Evolutionary conservation across 1,140 invertebrate species (phyloP).

Genomic region (Euborellia annulipes): DNA sequence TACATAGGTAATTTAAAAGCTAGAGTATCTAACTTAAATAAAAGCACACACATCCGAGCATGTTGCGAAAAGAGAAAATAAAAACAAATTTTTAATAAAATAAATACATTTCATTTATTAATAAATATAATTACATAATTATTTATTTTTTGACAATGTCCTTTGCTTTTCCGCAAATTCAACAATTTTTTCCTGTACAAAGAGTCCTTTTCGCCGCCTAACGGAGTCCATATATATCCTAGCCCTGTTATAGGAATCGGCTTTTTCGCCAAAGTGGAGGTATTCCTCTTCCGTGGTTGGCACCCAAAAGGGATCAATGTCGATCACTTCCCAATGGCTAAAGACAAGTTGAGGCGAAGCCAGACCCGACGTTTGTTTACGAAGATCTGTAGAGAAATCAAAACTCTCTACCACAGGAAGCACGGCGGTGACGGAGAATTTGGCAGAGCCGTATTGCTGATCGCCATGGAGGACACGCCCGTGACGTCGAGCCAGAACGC

Average conservation of each 20-base stretch:
- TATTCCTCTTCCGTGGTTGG: slow-evolving; percentile 88
- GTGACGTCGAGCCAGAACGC: slow-evolving; percentile 71
- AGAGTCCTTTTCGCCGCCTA: slow-evolving; percentile 77
- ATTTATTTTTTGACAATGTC: slow-evolving; percentile 95
- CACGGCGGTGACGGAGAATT: slow-evolving; percentile 74
- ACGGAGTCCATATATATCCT: slow-evolving; percentile 87
- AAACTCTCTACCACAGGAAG: slow-evolving; percentile 95
- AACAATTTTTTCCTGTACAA: slow-evolving; percentile 87
- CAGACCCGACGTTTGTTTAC: slow-evolving; percentile 87
- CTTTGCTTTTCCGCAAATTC: slow-evolving; percentile 94
- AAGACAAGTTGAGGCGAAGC: slow-evolving; percentile 91
- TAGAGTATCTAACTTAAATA: too few species aligned
- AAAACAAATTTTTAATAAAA: too few species aligned
- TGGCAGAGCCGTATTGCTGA: slow-evolving; percentile 61
- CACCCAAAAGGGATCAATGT: slow-evolving; percentile 94
- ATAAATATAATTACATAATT: slow-evolving; percentile 11
- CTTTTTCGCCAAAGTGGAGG: slow-evolving; percentile 84
- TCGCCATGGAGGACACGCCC: slow-evolving; percentile 82
- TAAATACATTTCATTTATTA: too few species aligned
- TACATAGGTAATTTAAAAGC: too few species aligned
- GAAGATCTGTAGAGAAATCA: slow-evolving; percentile 79
- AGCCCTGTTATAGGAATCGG: slow-evolving; percentile 78
- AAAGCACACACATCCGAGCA: too few species aligned
- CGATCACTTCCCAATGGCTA: slow-evolving; percentile 93
- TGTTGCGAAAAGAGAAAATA: too few species aligned